phyloP scores from a whole-genome alignment of 2,888 invertebrate genomes.

The Colletes collaris region DNA sequence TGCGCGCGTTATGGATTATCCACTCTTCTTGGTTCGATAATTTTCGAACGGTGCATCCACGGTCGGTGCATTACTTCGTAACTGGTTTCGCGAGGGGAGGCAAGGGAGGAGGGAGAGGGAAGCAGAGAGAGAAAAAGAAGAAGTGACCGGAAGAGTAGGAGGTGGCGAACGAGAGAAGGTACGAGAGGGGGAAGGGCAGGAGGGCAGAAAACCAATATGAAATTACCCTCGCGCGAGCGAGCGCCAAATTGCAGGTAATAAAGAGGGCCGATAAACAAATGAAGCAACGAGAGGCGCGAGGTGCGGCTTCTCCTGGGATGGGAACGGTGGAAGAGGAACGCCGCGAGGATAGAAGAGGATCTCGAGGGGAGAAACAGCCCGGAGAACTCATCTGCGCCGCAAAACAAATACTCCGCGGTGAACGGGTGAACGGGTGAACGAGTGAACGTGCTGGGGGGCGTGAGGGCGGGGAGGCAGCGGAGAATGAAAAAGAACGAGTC shows the following conservation, averaged over 20 bases:
- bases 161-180: slow-evolving; percentile 29
- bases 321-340: slow-evolving; percentile 40
- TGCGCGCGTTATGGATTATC: too few relatives aligned
- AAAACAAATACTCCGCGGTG: slow-evolving; percentile 71
- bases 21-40: slow-evolving; percentile 22
- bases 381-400: slow-evolving; percentile 63
- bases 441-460: slow-evolving; percentile 12
- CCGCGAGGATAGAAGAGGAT: slow-evolving; percentile 10
- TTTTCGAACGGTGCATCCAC: slow-evolving; percentile 53
- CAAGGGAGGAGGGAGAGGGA: slow-evolving; percentile 5
- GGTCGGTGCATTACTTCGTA: slow-evolving; percentile 57
- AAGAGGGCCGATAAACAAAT: slow-evolving; percentile 81
- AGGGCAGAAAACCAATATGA: slow-evolving; percentile 80
- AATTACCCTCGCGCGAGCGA: slow-evolving; percentile 79
- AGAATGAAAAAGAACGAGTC: slow-evolving; percentile 34
- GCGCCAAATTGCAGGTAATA: slow-evolving; percentile 81
- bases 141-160: slow-evolving; percentile 21
- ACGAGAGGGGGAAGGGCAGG: slow-evolving; percentile 33
- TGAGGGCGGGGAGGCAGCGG: neutral
- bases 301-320: slow-evolving; percentile 61
- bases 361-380: slow-evolving; percentile 24
- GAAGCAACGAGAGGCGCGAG: slow-evolving; percentile 76
- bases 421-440: slow-evolving; percentile 37
- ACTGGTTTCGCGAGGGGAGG: slow-evolving; percentile 48
- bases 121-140: slow-evolving; percentile 18